Evolutionary conservation across 2,797 vertebrate species (phyloP), one percentile per base, ranked within the genome.

Genomic region (Merluccius polli): DNA sequence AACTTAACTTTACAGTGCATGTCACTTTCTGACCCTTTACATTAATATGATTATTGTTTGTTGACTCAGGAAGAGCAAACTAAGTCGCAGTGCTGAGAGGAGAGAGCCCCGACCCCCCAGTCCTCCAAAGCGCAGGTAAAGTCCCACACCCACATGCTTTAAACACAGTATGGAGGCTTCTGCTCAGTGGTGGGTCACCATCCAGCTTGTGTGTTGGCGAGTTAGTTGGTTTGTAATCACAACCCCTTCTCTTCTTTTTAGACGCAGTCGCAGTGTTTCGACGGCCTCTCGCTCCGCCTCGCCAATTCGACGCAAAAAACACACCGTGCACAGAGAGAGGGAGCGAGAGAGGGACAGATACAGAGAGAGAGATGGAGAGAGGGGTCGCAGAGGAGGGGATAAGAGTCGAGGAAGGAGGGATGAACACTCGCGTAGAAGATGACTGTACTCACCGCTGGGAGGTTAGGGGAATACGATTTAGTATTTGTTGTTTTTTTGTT

Each of bases 241-340:
- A 9, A 24, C 52, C 52, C 52, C 35, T 16, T 73, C 21, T 74
- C 30, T 68, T 48, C 36, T 65, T 31, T 74, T 21, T 82, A 89
- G 87, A 59, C 85, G 87, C 81, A 89, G 87, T 71, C 79, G 82
- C 11, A 89, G 87, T n/a, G 80, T 84, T 13, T 81, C 81, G 13
- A 84, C 86, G 59, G 83, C 84, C 11, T 32, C 65, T 7, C 91
- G 82, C 67, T 94, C 94, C 0, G 89, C 91, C 1, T 94, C 95
- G 4, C 85, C 94, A 33, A 91, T 90, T 84, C 91, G 78, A 12
- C 75, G 70, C 16, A 74, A 73, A 68, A 73, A 76, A 41, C 72
- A 52, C 29, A 30, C 31, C 16, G 32, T 27, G 8, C 68, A 63
- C 24, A 18, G 78, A 65, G 83, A 84, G 16, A 59, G 76, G 44